Evolutionary conservation across 2,888 invertebrate genomes (phyloP), one percentile per base, ranked within the genome.

Genomic region (Caenorhabditis drosophilae): DNA sequence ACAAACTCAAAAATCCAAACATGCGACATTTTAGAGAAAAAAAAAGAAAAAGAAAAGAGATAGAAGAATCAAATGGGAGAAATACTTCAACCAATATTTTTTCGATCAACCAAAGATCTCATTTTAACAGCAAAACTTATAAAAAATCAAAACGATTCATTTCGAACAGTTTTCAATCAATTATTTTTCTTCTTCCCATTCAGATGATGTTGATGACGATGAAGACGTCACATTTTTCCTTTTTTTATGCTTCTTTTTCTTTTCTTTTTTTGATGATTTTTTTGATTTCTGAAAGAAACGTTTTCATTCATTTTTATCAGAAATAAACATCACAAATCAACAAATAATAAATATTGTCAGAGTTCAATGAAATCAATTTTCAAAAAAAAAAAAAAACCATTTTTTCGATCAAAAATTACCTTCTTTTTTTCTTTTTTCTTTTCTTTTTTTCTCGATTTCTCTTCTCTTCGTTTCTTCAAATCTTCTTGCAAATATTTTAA

Each of bases 401-500:
- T 20, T 4, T 18, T 18, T 31, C 31, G 31, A 42, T 20, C 20
- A 22, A 42, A 42, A 16, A 9, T 27, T 38, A 9, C 15, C 31
- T 27, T 40, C 26, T 15, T 27, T 42, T 56, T 16, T 26, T 49
- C 38, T 47, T 52, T 25, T 55, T 47, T 25, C 41, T 41, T 23
- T 55, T 55, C 36, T 52, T 56, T 16, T 16, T 57, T 53, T 40
- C 41, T 36, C 41, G 59, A 45, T 25, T 59, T 63, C 31, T 66
- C 58, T 22, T 60, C 53, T 35, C 42, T 41, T 48, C 62, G 66
- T 41, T 54, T 53, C 44, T 57, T 57, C 54, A 73, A 42, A 47
- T 67, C 70, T n/a, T 70, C 68, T 41, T 73, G 45, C 18, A 72
- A 47, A 51, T 64, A 62, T 38, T 67, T 53, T 16, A 76, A 44